Evolutionary conservation across 2,113 vertebrate species (phyloP).

Genomic region (Athene cunicularia): DNA sequence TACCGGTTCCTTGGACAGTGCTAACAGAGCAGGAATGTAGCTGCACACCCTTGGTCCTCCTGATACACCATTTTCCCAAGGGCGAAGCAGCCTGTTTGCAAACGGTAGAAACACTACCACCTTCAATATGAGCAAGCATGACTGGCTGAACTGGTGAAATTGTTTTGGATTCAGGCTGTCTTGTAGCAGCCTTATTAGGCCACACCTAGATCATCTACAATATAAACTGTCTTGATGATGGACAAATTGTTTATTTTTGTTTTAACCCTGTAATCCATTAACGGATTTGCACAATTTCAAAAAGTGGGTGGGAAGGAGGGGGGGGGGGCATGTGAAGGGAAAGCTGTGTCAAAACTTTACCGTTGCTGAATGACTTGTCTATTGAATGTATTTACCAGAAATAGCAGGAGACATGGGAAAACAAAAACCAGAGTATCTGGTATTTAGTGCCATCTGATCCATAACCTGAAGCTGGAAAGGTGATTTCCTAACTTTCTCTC

Average conservation of each 20-base stretch:
- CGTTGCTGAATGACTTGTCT: neutral
- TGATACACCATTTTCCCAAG: neutral
- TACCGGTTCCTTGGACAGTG: neutral
- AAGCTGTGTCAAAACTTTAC: neutral
- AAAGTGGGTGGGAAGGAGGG: neutral
- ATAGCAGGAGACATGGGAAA: neutral
- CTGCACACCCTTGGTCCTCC: neutral
- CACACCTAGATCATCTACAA: slow-evolving; percentile 8
- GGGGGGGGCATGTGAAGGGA: neutral
- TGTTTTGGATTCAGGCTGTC: neutral
- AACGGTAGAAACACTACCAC: neutral
- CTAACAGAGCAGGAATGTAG: neutral
- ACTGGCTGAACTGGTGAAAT: slow-evolving; percentile 14
- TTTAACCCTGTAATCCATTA: neutral
- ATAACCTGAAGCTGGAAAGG: neutral
- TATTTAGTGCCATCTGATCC: neutral
- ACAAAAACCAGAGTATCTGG: neutral
- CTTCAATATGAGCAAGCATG: neutral
- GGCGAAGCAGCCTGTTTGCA: neutral
- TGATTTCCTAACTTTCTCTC: rapidly evolving
- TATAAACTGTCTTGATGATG: slow-evolving; percentile 5
- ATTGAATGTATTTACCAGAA: neutral
- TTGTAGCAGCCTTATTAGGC: neutral
- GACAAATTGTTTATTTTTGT: slow-evolving; percentile 20
- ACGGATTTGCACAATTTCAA: neutral